Evolutionary conservation across 2,113 vertebrate species (phyloP).

Genomic region (Steatornis caripensis): DNA sequence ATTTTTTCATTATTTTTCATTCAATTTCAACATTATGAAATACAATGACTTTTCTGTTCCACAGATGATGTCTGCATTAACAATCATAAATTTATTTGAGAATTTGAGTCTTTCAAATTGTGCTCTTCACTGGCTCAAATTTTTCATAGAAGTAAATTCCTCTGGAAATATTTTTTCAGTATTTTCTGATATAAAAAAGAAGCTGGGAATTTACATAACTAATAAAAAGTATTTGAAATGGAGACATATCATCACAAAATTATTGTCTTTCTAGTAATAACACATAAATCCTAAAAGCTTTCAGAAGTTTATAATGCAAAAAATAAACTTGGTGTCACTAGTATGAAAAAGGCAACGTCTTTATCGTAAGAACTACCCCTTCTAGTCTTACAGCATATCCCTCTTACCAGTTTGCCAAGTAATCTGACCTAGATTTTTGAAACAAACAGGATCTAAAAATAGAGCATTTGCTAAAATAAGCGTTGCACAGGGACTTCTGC

Average conservation of each 20-base stretch:
- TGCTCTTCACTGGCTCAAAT: not conserved
- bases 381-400: not conserved
- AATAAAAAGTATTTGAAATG: not conserved
- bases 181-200: not conserved
- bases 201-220: not conserved
- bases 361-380: not conserved
- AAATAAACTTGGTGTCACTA: not conserved
- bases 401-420: not conserved
- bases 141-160: not conserved
- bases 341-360: not conserved
- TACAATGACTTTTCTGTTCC: not conserved
- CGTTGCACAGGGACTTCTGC: not conserved
- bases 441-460: constrained; percentile 46
- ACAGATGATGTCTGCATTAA: not conserved
- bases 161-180: not conserved
- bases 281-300: not conserved
- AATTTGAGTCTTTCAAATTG: not conserved
- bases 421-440: constrained; percentile 62
- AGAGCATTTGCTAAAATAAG: constrained; percentile 36
- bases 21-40: not conserved
- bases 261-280: not conserved
- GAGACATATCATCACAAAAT: not conserved
- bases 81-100: not conserved
- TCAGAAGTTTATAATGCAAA: not conserved
- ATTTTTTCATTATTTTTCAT: no score